Percentiles rank a stretch among this genome's conserved stretches.
These are phyloP conservation scores for Drosophila neoperkinsi DNA, from an alignment of 2,888 invertebrate genomes.

Conservation along the genomic window DNA sequence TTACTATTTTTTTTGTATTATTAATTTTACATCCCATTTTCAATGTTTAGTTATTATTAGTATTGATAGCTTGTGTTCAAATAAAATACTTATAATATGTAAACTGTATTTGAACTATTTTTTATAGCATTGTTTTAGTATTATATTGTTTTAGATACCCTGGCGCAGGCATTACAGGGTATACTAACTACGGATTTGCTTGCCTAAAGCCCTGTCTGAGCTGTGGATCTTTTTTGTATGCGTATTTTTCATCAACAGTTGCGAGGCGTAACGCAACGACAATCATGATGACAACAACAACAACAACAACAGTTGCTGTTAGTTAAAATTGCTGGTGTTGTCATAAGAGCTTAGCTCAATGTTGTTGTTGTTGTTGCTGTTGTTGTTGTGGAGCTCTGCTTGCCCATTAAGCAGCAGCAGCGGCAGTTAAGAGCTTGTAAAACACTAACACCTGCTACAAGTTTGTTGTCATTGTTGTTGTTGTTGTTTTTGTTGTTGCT, in stretches of 20 bases:
- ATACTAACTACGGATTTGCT: background rate
- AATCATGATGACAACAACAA: conserved; percentile 33
- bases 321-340: conserved; percentile 21
- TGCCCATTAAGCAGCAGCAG: conserved; percentile 69
- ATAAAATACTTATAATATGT: background rate
- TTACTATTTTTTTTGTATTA: background rate
- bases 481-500: conserved; percentile 15
- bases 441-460: conserved; percentile 77
- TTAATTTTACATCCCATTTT: background rate
- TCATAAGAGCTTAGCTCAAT: conserved; percentile 8
- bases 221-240: background rate
- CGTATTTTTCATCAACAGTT: conserved; percentile 37
- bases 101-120: background rate
- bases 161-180: conserved; percentile 5
- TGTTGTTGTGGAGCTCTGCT: conserved; percentile 30
- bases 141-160: background rate
- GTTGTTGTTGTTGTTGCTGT: conserved; percentile 34
- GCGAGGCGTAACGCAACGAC: conserved; percentile 52
- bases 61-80: background rate
- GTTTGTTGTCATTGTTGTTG: conserved; percentile 26
- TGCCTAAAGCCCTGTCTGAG: background rate
- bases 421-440: conserved; percentile 79
- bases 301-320: conserved; percentile 16
- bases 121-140: background rate
- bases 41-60: background rate